A percentile compares a stretch with the other conserved stretches of the same genome.
These are phyloP conservation scores for Oceanodroma tethys DNA, from an alignment of 2,113 vertebrate species.

Conservation along the genomic window DNA sequence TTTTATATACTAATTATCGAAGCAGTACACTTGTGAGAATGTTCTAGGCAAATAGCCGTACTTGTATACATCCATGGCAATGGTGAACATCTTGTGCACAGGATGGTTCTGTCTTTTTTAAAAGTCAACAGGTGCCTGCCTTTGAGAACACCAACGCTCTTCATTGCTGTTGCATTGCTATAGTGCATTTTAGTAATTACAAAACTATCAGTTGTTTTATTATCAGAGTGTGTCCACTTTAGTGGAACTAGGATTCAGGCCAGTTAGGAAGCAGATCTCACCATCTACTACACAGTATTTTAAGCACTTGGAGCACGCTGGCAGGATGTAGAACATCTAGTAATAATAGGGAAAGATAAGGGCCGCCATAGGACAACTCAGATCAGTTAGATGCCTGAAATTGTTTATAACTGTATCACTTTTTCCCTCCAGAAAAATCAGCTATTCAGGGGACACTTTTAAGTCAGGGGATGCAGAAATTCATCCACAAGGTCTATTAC, in stretches of 20 bases:
- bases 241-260: neutral
- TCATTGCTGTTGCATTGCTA: neutral
- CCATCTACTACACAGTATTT: neutral
- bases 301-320: neutral
- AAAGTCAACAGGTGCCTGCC: neutral
- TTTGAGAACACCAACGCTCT: neutral
- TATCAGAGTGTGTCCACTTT: neutral
- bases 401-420: neutral
- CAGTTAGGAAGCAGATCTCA: neutral
- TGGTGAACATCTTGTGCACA: neutral
- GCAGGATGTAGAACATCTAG: neutral
- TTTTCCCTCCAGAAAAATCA: neutral
- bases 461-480: neutral
- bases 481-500: neutral
- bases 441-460: neutral
- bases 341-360: neutral
- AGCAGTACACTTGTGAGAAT: neutral
- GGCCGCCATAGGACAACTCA: neutral
- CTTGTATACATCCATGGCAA: neutral
- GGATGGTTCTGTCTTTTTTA: neutral
- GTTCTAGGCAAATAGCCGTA: neutral
- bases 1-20: neutral
- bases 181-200: neutral
- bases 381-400: neutral
- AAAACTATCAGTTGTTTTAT: neutral